Evolutionary conservation across 2,888 invertebrate genomes (phyloP), one percentile per base, ranked within the genome.

Genomic region (Desoria tigrina): DNA sequence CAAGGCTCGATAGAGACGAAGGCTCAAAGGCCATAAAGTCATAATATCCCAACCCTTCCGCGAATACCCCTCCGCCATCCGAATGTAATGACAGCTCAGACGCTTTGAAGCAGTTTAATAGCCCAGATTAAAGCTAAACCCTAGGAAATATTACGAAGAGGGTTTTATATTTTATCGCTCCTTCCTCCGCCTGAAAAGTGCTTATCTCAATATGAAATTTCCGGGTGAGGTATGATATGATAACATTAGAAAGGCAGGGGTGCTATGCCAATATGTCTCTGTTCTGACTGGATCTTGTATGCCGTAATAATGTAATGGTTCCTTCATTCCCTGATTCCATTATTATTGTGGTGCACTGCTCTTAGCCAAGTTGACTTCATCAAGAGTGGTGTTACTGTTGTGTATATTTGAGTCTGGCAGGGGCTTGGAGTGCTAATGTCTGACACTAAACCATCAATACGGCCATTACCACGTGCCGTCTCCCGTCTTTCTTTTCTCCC

Each of bases 401-500:
- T n/a, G n/a, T n/a, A n/a, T n/a, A n/a, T n/a, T n/a, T n/a, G n/a
- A n/a, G n/a, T n/a, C n/a, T n/a, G n/a, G n/a, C n/a, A n/a, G n/a
- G 45, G 6, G 45, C 18, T 21, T 4, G 18, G 6, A 45, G 7
- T 51, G 51, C 26, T 51, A 51, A 60, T 54, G 45, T 59, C 59
- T 59, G 64, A 64, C 59, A 59, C 59, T 64, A 53, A 61, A 39
- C 60, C 56, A 65, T 65, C 65, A 65, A 65, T 65, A 65, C 24
- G 61, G 55, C 60, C 61, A 65, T 65, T 65, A 65, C 65, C 65
- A 65, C 65, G 65, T 65, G 65, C 61, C 59, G 60, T 61, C 60
- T 24, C 56, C 45, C 53, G 53, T 53, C 58, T 32, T 32, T 53
- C 61, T 51, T 55, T 42, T 39, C 37, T 57, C 21, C 57, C 4